Conservation (phyloP, 2,888 invertebrate genomes). For the Sesia bembeciformis region DNA sequence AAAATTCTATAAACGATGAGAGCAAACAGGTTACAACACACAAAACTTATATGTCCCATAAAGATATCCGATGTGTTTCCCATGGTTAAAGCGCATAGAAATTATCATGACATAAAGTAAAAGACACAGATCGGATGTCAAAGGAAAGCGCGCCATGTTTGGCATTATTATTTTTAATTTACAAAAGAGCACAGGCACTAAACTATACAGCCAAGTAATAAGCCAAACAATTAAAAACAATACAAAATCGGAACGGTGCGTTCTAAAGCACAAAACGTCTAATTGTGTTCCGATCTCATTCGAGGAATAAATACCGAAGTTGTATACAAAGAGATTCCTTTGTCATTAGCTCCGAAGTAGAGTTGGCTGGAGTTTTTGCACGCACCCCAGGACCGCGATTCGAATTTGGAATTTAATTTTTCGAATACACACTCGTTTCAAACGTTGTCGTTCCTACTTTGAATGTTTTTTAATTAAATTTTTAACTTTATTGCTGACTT, state of each 20-base stretch:
- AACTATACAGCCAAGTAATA: background rate
- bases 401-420: constrained; percentile 2
- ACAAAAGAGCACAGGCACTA: too few relatives aligned
- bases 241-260: constrained; percentile 2
- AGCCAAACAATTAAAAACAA: constrained; percentile 10
- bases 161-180: too few relatives aligned
- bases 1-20: too few relatives aligned
- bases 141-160: too few relatives aligned
- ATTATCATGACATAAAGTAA: too few relatives aligned
- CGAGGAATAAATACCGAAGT: constrained; percentile 21
- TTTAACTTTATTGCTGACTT: background rate
- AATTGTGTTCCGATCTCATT: constrained; percentile 20
- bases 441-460: background rate
- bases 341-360: constrained; percentile 17
- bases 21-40: too few relatives aligned
- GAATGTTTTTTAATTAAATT: background rate
- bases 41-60: too few relatives aligned
- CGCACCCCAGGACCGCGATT: constrained; percentile 4
- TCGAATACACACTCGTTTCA: constrained; percentile 1
- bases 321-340: constrained; percentile 23
- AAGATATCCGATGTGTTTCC: too few relatives aligned
- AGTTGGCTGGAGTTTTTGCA: constrained; percentile 12
- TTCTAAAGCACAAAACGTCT: constrained; percentile 16
- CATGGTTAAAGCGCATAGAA: too few relatives aligned
- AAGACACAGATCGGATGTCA: too few relatives aligned